Evolutionary conservation across 1,140 invertebrate species (phyloP), one percentile per base, ranked within the genome.

Genomic region (Diploscapter pachys): DNA sequence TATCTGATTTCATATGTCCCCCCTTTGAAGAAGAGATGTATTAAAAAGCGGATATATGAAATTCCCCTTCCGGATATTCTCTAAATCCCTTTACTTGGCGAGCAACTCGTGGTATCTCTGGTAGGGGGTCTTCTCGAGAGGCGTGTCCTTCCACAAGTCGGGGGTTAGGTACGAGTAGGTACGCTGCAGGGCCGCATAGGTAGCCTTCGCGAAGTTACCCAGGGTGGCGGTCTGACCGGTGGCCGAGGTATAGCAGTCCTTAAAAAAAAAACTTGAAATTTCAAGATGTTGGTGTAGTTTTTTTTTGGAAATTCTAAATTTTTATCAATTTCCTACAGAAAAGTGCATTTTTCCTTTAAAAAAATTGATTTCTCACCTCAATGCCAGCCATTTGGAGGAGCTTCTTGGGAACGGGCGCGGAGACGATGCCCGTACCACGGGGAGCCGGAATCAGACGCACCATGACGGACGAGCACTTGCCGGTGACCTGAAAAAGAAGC

Each of bases 191-290:
- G 96, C 97, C 76, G 93, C 93, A 87, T 97, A 99, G 4, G 96
- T 99, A 4, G 97, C 96, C 87, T 99, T 99, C 72, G 96, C 96
- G 85, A 99, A 99, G 88, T 99, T 99, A 79, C 96, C 97, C 77
- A 99, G 90, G 50, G 97, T 99, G 75, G 94, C 94, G 76, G 97
- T 99, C 48, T 93, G 85, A 65, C 82, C 97, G 86, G 93, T 90
- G 71, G 95, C 93, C 49, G 93, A 95, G 11, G 96, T 99, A 87
- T 99, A 99, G 85, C 96, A 98, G 89, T 99, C 96, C 6, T 13
- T 31, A 31, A 31, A 31, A 31, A 31, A n/a, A n/a, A n/a, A n/a
- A n/a, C n/a, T n/a, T n/a, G n/a, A n/a, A n/a, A n/a, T n/a, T 31
- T 31, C 31, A 31, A 31, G 31, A 31, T 31, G 31, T 31, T 31